phyloP scores from a whole-genome alignment of 2,888 invertebrate species.

The Tromatobia lineatoria region DNA sequence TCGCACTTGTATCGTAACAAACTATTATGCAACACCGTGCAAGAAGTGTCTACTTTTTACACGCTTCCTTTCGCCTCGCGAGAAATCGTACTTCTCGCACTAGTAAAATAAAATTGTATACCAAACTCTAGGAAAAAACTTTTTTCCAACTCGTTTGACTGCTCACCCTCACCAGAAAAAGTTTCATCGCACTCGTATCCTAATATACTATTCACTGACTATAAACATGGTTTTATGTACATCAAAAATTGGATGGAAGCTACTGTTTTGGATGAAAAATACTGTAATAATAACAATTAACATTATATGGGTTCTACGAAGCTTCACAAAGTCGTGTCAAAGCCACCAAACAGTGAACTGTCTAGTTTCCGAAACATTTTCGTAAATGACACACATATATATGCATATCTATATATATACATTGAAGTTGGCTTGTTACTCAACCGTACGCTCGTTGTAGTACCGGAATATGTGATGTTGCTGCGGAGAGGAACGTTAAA shows the following conservation, averaged over 20 bases:
- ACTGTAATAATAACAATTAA: constrained; percentile 10
- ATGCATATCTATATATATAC: no score
- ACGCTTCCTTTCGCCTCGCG: no score
- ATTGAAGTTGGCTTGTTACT: constrained; percentile 25
- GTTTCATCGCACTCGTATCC: no score
- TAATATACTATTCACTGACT: background rate
- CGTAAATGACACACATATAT: background rate
- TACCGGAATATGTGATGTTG: background rate
- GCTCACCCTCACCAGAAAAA: no score
- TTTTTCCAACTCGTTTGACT: no score
- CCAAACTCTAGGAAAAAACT: no score
- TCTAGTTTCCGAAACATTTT: constrained; percentile 12
- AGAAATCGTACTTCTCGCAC: no score
- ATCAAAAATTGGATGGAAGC: background rate
- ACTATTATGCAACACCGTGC: no score
- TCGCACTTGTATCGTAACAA: no score
- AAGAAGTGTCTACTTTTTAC: no score
- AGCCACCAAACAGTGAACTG: background rate
- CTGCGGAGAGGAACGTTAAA: constrained; percentile 3
- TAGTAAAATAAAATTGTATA: no score
- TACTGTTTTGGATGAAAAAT: background rate
- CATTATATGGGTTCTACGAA: background rate
- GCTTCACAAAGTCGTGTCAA: background rate
- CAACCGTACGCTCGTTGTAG: constrained; percentile 3
- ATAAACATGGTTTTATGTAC: background rate